Base-by-base conservation (phyloP, 2,797 vertebrate species). In the Channallabes apus region DNA sequence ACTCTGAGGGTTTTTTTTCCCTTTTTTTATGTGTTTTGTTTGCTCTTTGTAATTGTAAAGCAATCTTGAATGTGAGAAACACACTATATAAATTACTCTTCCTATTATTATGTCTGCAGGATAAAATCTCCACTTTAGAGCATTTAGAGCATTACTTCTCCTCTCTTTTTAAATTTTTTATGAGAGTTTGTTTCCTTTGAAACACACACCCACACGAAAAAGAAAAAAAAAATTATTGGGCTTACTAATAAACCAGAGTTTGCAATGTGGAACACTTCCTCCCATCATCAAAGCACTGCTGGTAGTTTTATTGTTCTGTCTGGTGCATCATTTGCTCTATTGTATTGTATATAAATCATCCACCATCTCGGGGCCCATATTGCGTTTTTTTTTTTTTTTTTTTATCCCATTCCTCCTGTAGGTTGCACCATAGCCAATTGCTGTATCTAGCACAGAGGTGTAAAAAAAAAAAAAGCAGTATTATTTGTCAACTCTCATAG, bases 301-400 rank as follows among this genome's bases (percentile, higher is more conserved):
- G n/a, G 46, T 73, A 6, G 14, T 75, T n/a, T 73, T 73, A 46
- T 54, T 51, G 41, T 73, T 73, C 38, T n/a, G 22, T 11, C 41
- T 51, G 71, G 71, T 73, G 41, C 71, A 46, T 73, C 41, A n/a
- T 73, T 73, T 73, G 8, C 69, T 46, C 38, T 72, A 46, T 11
- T 38, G 69, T 72, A 46, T 73, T 73, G 24, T 51, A 51, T 27
- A 15, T n/a, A 51, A 24, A 51, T 73, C 38, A 46, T 54, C 72
- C 46, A 54, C n/a, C 46, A 11, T 18, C 46, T 18, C 29, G 7
- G 51, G 72, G 27, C 15, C 15, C 7, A 29, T 54, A 75, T 75
- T 75, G 51, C 7, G 15, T n/a, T 75, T 56, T 29, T 46, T 41
- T 41, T 41, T 41, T 41, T 41, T 46, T 46, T 9, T 46, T 56